A percentile compares a stretch with the other conserved stretches of the same genome.
These are phyloP conservation scores for Eolophus roseicapilla DNA, from an alignment of 2,113 vertebrate species.

Conservation along the genomic window DNA sequence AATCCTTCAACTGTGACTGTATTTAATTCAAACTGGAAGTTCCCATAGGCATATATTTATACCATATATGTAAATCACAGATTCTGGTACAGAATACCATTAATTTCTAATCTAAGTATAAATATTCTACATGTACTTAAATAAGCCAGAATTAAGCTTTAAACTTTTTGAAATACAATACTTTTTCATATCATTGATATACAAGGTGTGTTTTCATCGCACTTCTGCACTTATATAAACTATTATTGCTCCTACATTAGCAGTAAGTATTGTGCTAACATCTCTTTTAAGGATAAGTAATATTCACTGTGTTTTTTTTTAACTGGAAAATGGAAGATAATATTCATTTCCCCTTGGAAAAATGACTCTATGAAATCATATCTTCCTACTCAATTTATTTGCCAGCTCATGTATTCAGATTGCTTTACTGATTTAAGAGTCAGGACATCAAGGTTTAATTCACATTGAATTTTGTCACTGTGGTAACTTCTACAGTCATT, in stretches of 20 bases:
- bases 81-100: neutral
- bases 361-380: neutral
- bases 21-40: neutral
- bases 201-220: neutral
- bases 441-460: neutral
- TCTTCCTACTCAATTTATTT: neutral
- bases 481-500: neutral
- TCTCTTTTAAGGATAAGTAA: neutral
- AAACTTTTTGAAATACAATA: neutral
- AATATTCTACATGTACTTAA: neutral
- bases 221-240: neutral
- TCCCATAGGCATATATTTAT: neutral
- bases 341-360: neutral
- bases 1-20: neutral
- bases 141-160: neutral
- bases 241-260: neutral
- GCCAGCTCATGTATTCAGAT: neutral
- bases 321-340: constrained; percentile 25
- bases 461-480: neutral
- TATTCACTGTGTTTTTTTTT: neutral
- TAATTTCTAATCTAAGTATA: neutral
- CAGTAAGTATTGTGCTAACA: neutral
- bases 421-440: neutral
- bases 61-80: neutral
- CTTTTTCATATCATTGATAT: neutral